Evolutionary conservation across 2,797 vertebrate species (phyloP).

Genomic region (Liasis olivaceus): DNA sequence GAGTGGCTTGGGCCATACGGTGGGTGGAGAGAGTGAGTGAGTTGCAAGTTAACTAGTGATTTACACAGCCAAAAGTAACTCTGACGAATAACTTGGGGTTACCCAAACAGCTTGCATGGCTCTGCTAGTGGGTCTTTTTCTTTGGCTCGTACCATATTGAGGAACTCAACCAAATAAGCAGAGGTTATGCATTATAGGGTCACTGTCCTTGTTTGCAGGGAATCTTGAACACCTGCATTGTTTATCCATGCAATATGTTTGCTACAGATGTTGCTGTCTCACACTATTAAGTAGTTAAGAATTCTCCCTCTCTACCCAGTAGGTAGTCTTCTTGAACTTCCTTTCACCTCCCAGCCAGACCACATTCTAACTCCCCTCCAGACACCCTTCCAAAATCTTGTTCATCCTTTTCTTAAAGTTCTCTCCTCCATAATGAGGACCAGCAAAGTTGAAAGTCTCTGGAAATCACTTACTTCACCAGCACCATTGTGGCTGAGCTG

Average conservation of each 20-base stretch:
- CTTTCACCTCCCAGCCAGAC: conserved; percentile 17
- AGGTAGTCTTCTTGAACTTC: conserved; percentile 19
- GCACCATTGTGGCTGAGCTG: conserved; percentile 32
- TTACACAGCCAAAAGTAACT: not conserved
- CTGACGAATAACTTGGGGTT: not conserved
- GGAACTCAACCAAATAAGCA: conserved; percentile 62
- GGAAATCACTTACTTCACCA: not conserved
- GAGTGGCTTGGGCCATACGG: not conserved
- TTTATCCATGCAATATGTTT: conserved; percentile 70
- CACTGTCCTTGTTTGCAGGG: conserved; percentile 59
- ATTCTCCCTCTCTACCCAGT: conserved; percentile 47
- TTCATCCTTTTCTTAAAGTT: not conserved
- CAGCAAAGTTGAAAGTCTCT: not conserved
- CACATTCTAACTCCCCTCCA: not conserved
- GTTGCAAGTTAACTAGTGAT: not conserved
- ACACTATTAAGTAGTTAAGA: conserved; percentile 65
- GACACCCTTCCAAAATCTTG: not conserved
- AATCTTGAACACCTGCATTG: conserved; percentile 65
- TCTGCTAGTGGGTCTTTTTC: not conserved
- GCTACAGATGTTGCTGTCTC: conserved; percentile 65
- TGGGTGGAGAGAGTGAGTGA: not conserved
- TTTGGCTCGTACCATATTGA: conserved; percentile 13
- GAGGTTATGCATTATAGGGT: conserved; percentile 65
- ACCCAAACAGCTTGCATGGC: conserved; percentile 7
- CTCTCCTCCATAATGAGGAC: not conserved